Conservation (phyloP, 1,140 invertebrate species). For the Thaumatotibia leucotreta region DNA sequence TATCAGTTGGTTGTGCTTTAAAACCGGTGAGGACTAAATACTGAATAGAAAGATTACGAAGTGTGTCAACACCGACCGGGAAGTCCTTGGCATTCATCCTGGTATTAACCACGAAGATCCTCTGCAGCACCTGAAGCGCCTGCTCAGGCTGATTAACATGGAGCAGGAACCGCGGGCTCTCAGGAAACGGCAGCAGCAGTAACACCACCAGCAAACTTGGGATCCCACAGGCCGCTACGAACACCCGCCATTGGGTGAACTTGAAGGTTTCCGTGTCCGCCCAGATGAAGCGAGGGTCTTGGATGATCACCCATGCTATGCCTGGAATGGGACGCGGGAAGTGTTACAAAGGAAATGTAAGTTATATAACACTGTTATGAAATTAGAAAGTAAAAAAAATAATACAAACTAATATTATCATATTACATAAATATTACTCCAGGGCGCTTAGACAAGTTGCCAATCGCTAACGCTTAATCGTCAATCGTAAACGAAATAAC, state of each 20-base stretch:
- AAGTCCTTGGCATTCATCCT: slow-evolving; percentile 68
- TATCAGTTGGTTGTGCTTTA: too few relatives aligned
- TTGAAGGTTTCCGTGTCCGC: slow-evolving; percentile 50
- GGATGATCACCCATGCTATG: slow-evolving; percentile 76
- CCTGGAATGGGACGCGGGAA: slow-evolving; percentile 56
- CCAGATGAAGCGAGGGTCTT: slow-evolving; percentile 53
- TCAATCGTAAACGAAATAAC: too few relatives aligned
- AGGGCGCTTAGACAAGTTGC: too few relatives aligned
- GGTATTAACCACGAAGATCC: slow-evolving; percentile 77
- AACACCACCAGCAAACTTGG: slow-evolving; percentile 82
- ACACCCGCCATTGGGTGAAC: slow-evolving; percentile 85
- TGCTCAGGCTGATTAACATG: slow-evolving; percentile 71
- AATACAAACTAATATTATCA: too few relatives aligned
- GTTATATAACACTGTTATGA: not conserved
- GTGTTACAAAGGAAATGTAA: not conserved
- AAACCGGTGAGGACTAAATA: too few relatives aligned
- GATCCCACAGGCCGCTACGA: slow-evolving; percentile 81
- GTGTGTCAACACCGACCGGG: slow-evolving; percentile 58
- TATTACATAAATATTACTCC: too few relatives aligned
- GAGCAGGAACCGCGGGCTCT: slow-evolving; percentile 82
- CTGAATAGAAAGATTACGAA: not conserved
- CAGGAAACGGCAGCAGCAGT: slow-evolving; percentile 83
- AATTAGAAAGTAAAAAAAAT: too few relatives aligned
- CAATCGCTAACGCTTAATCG: too few relatives aligned
- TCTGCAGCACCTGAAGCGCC: slow-evolving; percentile 73